These are phyloP conservation scores for Calyptomena viridis DNA, from an alignment of 2,113 vertebrate genomes.

Conservation along the genomic window DNA sequence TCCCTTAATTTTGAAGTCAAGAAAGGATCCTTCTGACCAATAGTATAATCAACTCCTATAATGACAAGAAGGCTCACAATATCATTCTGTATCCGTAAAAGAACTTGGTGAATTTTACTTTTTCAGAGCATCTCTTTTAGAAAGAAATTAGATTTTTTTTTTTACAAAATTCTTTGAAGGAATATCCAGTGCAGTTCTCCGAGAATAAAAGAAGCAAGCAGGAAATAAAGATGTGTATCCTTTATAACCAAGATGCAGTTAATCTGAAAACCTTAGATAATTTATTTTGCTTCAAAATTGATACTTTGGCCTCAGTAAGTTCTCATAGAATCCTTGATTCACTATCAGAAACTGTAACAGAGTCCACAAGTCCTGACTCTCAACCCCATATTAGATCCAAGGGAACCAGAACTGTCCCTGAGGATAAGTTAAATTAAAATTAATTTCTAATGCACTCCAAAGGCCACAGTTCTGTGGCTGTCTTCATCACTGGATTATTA, in stretches of 20 bases:
- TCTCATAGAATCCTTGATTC: not conserved
- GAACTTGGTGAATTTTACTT: not conserved
- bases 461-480: not conserved
- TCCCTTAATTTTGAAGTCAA: not conserved
- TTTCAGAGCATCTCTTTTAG: not conserved
- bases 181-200: not conserved
- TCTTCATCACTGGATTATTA: not conserved
- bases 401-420: not conserved
- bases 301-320: not conserved
- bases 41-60: not conserved
- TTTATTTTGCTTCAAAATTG: not conserved
- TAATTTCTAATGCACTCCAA: not conserved
- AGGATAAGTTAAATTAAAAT: conserved; percentile 13
- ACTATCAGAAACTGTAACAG: not conserved
- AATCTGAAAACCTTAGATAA: not conserved
- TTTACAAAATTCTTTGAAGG: not conserved
- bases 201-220: not conserved
- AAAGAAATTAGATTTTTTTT: not conserved
- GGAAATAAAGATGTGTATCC: not conserved
- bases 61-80: not conserved
- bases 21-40: not conserved
- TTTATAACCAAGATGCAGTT: not conserved
- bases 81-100: not conserved
- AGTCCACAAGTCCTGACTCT: not conserved
- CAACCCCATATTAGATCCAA: not conserved